Percentiles rank a stretch among this genome's conserved stretches.
phyloP scores from a whole-genome alignment of 1,140 invertebrate genomes.

The Anastatus disparis region DNA sequence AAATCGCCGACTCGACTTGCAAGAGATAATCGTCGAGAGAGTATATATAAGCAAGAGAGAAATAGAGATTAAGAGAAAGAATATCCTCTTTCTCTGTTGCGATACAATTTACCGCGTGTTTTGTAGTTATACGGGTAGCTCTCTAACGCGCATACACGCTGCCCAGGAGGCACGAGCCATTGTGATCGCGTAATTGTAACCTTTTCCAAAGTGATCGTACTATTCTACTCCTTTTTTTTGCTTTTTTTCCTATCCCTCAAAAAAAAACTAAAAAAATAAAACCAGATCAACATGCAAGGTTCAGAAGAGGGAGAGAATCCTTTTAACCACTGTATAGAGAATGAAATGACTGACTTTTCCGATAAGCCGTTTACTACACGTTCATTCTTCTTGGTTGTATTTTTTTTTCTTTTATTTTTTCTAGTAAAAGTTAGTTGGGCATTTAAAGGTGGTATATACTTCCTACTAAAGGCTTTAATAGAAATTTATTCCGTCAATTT shows the following conservation, averaged over 20 bases:
- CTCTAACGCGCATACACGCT: too few species aligned
- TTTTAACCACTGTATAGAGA: slow-evolving; percentile 37
- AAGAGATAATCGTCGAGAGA: not conserved
- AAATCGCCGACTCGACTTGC: not conserved
- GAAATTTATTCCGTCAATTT: slow-evolving; percentile 20
- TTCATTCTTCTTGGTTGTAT: not conserved
- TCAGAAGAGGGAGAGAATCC: slow-evolving; percentile 16
- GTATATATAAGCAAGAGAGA: too few species aligned
- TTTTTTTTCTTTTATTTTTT: not conserved
- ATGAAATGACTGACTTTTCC: slow-evolving; percentile 29
- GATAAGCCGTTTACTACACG: not conserved
- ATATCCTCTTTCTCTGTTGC: too few species aligned
- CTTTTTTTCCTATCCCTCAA: not conserved
- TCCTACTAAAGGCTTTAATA: slow-evolving; percentile 7
- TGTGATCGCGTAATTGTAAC: slow-evolving; percentile 59
- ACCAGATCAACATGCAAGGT: slow-evolving; percentile 54
- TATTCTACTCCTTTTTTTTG: not conserved
- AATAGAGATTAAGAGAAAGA: too few species aligned
- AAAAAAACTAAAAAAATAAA: too few species aligned
- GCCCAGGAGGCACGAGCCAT: slow-evolving; percentile 52
- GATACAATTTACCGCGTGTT: too few species aligned
- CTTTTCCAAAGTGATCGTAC: slow-evolving; percentile 44
- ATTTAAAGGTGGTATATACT: too few species aligned
- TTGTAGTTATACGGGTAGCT: too few species aligned
- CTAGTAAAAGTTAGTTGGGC: not conserved